Evolutionary conservation across 2,888 invertebrate species (phyloP), one percentile per base, ranked within the genome.

Genomic region (Aquatica leii): DNA sequence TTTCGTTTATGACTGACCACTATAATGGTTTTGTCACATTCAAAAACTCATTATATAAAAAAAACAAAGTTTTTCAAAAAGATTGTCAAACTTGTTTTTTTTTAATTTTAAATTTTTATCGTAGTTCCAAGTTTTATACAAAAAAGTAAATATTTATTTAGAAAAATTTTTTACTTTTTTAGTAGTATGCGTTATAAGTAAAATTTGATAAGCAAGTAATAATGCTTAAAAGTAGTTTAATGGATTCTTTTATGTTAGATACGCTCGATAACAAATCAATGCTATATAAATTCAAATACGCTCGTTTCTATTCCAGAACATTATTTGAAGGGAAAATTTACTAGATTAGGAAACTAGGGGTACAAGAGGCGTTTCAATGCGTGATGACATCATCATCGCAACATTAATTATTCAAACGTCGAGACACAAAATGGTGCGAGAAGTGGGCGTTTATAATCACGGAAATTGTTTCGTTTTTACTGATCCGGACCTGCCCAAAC

Each of bases 201-300:
- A n/a, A n/a, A n/a, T n/a, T n/a, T n/a, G n/a, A n/a, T n/a, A n/a
- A n/a, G n/a, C n/a, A n/a, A n/a, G n/a, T n/a, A n/a, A n/a, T 24
- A 6, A 24, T 24, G 24, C 4, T 24, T 24, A 24, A 24, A 24
- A 24, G 24, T 24, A 24, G 6, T 2, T 24, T 51, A 51, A 15
- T 31, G n/a, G 24, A 2, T 15, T 11, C 21, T 46, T 48, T 50
- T 50, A 51, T 37, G 12, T 21, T 34, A 56, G 35, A 57, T 50
- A 49, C 12, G 67, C 67, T 67, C 68, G 65, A 69, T 69, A 68
- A 66, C 67, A 68, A 71, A 66, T 67, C 62, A 64, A 57, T 61
- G 52, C 66, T 50, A 67, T 71, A 65, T 68, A 68, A 65, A 67
- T 65, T 68, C 68, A 68, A 71, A 71, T 71, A 59, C 49, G 62